Base-by-base conservation (phyloP, 53 echinoderm and acorn worm genomes). In the Arbacia lixula region DNA sequence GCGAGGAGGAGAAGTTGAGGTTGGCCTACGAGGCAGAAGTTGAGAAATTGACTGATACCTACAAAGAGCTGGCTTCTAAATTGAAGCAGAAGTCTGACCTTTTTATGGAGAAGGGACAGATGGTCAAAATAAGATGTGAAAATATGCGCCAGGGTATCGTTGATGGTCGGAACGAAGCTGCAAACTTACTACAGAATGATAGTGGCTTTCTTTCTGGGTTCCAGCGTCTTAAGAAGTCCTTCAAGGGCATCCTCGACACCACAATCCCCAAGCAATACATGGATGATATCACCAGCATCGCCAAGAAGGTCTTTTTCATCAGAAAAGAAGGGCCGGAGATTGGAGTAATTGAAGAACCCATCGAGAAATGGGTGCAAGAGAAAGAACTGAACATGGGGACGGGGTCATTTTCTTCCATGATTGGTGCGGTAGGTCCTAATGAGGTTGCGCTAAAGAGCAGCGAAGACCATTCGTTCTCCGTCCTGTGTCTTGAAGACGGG, bases 1-100 rank as follows among this genome's bases (percentile, higher is more conserved):
- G 1, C n/a, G 74, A 74, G 53, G 53, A 53, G 34, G 74, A 74
- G 20, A 74, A 74, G 33, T 20, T 74, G 74, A 52, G 34, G 33
- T 2, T 31, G 6, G 74, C 74, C 0, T 53, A 53, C 30, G 74
- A 74, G 14, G 22, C 25, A 74, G 74, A 74, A 33, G 11, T 31
- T 21, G 52, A 53, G 53, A 74, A 74, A 33, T 46, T 74, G 17
- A 53, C 29, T 2, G 35, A 74, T 3, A 6, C 32, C 5, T 74
- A 43, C 22, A 34, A 24, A 69, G 46, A 69, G 27, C 69, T 14
- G 26, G 27, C 40, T 26, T 16, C 9, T 28, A 69, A 53, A 12
- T 52, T 74, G n/a, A 34, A 51, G 32, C 19, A 50, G 5, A 46
- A 10, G 30, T 74, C 53, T 52, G 9, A 33, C 8, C n/a, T n/a